phyloP scores from a whole-genome alignment of 2,888 invertebrate species.

The Athalia cordata region DNA sequence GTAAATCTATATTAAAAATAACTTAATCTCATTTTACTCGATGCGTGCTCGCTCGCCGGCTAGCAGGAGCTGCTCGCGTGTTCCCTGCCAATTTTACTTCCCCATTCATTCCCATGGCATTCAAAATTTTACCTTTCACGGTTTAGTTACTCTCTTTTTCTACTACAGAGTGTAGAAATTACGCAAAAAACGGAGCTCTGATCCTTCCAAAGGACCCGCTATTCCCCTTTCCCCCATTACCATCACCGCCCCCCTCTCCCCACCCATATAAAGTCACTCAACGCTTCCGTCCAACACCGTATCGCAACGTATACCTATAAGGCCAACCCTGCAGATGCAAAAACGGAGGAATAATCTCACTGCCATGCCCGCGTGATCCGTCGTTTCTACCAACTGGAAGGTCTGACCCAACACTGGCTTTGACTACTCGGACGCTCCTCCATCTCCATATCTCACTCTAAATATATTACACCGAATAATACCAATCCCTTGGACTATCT shows the following conservation, averaged over 20 bases:
- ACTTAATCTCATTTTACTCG: constrained; percentile 29
- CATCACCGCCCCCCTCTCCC: too few relatives aligned
- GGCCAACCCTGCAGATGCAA: constrained; percentile 4
- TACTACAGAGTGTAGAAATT: constrained; percentile 11
- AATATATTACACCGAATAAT: constrained; percentile 1
- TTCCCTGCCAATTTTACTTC: too few relatives aligned
- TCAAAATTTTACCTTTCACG: background rate
- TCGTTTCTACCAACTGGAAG: background rate
- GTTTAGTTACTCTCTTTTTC: background rate
- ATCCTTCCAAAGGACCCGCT: constrained; percentile 31
- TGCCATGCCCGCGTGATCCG: background rate
- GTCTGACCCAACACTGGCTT: constrained; percentile 17
- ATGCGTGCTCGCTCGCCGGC: background rate
- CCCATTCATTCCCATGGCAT: background rate
- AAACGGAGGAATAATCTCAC: background rate
- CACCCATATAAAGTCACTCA: constrained; percentile 21
- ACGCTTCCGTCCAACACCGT: constrained; percentile 1
- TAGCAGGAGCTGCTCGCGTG: background rate
- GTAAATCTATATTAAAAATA: constrained; percentile 36
- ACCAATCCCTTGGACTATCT: background rate
- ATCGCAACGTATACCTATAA: background rate
- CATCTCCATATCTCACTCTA: constrained; percentile 11
- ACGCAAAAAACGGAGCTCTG: constrained; percentile 35
- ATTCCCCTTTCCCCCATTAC: constrained; percentile 1
- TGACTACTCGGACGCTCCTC: constrained; percentile 18